Percentiles rank a stretch among this genome's conserved stretches.
Evolutionary conservation across 1,140 invertebrate genomes (phyloP).

Genomic region (Araneus ventricosus): DNA sequence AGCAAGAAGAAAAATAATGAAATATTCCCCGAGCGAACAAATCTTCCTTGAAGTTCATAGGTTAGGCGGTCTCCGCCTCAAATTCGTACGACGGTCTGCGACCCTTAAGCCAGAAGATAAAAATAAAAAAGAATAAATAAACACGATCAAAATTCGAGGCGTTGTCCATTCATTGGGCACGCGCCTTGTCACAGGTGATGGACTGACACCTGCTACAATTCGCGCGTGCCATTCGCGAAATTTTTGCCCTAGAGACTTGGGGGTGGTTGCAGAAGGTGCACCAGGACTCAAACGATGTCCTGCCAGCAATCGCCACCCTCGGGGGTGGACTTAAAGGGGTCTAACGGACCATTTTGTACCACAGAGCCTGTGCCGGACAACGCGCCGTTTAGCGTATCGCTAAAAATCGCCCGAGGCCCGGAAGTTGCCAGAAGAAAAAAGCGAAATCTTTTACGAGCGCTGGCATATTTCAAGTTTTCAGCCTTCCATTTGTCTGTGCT

Average conservation of each 20-base stretch:
- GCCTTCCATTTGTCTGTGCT: neutral
- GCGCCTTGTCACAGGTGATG: slow-evolving; percentile 53
- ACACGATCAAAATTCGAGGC: slow-evolving; percentile 47
- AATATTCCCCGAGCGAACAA: slow-evolving; percentile 47
- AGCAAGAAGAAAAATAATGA: slow-evolving; percentile 31
- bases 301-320: neutral
- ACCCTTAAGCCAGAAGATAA: slow-evolving; percentile 13
- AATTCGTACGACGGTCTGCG: slow-evolving; percentile 56
- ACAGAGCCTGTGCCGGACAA: neutral
- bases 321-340: neutral
- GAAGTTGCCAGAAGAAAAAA: slow-evolving; percentile 54
- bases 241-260: neutral
- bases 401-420: slow-evolving; percentile 42
- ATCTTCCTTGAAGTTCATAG: slow-evolving; percentile 62
- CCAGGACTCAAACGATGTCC: neutral
- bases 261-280: neutral
- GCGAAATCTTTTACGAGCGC: slow-evolving; percentile 22
- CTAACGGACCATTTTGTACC: neutral
- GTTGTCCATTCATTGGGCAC: slow-evolving; percentile 58
- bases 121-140: slow-evolving; percentile 50
- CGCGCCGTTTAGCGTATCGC: neutral
- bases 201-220: slow-evolving; percentile 44
- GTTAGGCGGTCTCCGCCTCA: slow-evolving; percentile 69
- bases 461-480: slow-evolving; percentile 54
- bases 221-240: neutral